Conservation (phyloP, 2,113 vertebrate genomes). For the Octodon degus region DNA sequence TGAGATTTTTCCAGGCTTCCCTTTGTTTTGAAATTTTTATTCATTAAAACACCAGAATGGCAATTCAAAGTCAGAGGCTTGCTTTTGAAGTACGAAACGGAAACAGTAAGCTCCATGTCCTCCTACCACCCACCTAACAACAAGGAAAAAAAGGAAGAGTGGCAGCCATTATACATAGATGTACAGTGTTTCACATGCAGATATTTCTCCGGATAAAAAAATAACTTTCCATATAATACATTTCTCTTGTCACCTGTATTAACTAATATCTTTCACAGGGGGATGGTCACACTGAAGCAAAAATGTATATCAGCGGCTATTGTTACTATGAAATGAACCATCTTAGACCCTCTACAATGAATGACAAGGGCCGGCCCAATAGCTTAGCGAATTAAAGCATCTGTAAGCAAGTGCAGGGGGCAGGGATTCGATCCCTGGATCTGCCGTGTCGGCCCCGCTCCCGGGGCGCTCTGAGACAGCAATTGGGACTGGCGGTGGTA, state of each 20-base stretch:
- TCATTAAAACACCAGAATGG: slow-evolving; percentile 45
- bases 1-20: neutral
- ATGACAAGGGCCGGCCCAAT: neutral
- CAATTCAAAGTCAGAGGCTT: slow-evolving; percentile 32
- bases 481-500: too few relatives aligned
- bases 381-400: too few relatives aligned
- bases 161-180: neutral
- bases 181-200: neutral
- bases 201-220: neutral
- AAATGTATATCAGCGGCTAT: neutral
- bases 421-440: too few relatives aligned
- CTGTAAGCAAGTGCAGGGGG: too few relatives aligned
- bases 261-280: neutral
- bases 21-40: slow-evolving; percentile 33
- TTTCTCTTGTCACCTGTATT: neutral
- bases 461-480: too few relatives aligned
- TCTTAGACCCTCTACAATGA: neutral
- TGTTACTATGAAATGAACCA: neutral
- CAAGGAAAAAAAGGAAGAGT: neutral
- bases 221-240: neutral
- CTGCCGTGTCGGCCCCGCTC: too few relatives aligned
- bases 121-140: neutral
- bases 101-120: neutral
- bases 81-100: neutral
- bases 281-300: neutral